Evolutionary conservation across 2,888 invertebrate genomes (phyloP), one percentile per base, ranked within the genome.

Genomic region (Ochlodes sylvanus): DNA sequence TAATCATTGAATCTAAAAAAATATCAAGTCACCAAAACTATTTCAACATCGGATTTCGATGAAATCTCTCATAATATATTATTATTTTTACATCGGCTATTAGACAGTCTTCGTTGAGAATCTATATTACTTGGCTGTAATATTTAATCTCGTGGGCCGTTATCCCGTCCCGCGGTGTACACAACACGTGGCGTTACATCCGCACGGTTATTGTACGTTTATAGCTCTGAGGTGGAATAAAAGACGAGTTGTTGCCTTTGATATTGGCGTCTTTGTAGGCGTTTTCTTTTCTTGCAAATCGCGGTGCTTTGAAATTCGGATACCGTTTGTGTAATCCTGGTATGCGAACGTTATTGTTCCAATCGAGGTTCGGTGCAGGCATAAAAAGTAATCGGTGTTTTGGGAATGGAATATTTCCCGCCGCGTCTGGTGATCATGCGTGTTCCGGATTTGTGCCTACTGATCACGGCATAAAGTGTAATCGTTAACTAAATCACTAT

Each of bases 171-270:
- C 58, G 58, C 41, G 58, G 42, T 58, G 58, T 58, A 58, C 56
- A 17, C 58, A 21, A 42, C 42, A 42, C 19, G 21, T 21, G 21
- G 58, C 41, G 58, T 42, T 60, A 60, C 60, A 60, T 9, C 27
- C 10, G 15, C 27, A 21, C 15, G 41, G 42, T 60, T 60, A 60
- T 60, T 60, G 60, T 44, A 44, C 42, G 60, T 60, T 44, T 44
- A 60, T 60, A 60, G 44, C 60, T 44, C 34, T 27, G 47, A 44
- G 42, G 60, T 61, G 34, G 60, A 61, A 61, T 61, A 61, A 61
- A 61, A 61, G 27, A 42, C 15, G 60, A 47, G 47, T 47, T 47
- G 60, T 17, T 61, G 32, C 60, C 60, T 61, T 61, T 61, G 60
- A 61, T 47, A 61, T 61, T 47, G 60, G 60, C 32, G 19, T 34